phyloP scores from a whole-genome alignment of 2,888 invertebrate species.

The Cephus nigrinus region DNA sequence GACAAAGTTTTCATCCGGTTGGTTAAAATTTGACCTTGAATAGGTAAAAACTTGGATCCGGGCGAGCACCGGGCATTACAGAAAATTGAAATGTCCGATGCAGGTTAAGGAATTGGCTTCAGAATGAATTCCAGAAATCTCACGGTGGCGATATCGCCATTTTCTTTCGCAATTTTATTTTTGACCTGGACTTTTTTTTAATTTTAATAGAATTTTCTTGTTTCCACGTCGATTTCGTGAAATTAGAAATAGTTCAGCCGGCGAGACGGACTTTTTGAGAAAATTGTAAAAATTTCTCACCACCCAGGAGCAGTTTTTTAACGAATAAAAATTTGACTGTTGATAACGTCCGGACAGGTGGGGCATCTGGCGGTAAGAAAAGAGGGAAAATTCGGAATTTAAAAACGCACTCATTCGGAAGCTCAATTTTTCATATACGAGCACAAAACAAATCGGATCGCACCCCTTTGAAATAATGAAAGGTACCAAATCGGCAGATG shows the following conservation, averaged over 20 bases:
- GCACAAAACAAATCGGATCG: neutral
- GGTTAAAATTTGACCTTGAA: neutral
- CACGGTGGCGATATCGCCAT: neutral
- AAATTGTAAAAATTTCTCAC: neutral
- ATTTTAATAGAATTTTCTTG: neutral
- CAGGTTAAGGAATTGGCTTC: neutral
- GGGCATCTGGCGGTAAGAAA: neutral
- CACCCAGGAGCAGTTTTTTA: neutral
- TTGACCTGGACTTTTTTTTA: neutral
- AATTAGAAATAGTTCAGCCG: neutral
- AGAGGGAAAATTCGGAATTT: neutral
- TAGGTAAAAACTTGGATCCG: too few species aligned
- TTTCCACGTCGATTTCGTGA: neutral
- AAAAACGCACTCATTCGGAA: neutral
- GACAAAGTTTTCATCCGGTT: neutral
- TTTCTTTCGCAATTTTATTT: neutral
- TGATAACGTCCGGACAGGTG: neutral
- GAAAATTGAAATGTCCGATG: neutral
- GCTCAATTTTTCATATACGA: neutral
- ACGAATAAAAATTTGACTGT: neutral
- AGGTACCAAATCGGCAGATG: neutral
- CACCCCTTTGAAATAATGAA: neutral
- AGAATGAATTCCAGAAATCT: too few species aligned
- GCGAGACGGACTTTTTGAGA: neutral
- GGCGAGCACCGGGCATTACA: neutral